Conservation (phyloP, 2,888 invertebrate species). For the Gymnoscelis rufifasciata region DNA sequence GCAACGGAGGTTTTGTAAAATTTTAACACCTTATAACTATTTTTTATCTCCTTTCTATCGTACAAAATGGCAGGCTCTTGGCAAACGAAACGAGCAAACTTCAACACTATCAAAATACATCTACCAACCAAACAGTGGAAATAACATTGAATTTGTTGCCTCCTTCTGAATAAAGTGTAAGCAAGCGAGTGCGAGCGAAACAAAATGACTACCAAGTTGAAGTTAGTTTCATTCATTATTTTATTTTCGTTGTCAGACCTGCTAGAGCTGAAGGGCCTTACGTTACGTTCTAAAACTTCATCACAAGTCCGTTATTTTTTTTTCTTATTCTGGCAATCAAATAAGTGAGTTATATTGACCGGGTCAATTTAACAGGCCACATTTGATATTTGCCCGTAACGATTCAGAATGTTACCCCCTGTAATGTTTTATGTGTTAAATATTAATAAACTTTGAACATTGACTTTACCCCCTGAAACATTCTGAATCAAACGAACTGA, state of each 20-base stretch:
- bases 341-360: no score
- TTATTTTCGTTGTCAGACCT: slow-evolving; percentile 44
- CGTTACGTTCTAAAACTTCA: slow-evolving; percentile 21
- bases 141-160: slow-evolving; percentile 38
- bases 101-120: slow-evolving; percentile 34
- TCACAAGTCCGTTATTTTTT: no score
- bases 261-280: slow-evolving; percentile 50
- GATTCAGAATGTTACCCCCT: no score
- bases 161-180: slow-evolving; percentile 25
- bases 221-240: slow-evolving; percentile 30
- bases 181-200: neutral
- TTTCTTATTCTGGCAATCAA: no score
- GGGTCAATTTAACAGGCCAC: no score
- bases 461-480: no score
- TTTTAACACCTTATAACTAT: slow-evolving; percentile 79
- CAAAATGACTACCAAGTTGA: slow-evolving; percentile 12
- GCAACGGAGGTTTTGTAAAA: slow-evolving; percentile 72
- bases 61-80: slow-evolving; percentile 79
- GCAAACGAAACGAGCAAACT: slow-evolving; percentile 59
- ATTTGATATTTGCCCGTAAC: no score
- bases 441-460: no score
- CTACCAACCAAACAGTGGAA: slow-evolving; percentile 53
- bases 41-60: slow-evolving; percentile 79
- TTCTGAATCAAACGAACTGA: no score
- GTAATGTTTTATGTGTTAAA: no score